These are phyloP conservation scores for Machaerirhynchus nigripectus DNA, from an alignment of 2,113 vertebrate species.

Conservation along the genomic window DNA sequence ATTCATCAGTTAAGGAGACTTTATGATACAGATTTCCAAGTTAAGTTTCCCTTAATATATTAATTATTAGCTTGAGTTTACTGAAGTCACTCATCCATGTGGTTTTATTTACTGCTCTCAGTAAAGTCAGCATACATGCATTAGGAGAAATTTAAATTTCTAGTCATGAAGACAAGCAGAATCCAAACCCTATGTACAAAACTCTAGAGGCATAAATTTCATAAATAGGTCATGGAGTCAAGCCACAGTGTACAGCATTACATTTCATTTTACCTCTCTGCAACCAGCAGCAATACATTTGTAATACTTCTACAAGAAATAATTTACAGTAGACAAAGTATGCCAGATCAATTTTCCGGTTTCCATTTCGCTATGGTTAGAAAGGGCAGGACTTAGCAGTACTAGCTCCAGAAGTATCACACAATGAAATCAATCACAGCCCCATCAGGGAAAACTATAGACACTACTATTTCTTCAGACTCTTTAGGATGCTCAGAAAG, in stretches of 20 bases:
- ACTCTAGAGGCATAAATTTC: slow-evolving; percentile 4
- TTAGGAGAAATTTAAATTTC: slow-evolving; percentile 5
- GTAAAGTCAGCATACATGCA: not conserved
- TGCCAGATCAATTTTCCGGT: not conserved
- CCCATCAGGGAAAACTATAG: not conserved
- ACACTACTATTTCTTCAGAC: not conserved
- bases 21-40: not conserved
- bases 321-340: not conserved
- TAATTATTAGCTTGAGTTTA: slow-evolving; percentile 22
- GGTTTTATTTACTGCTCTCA: not conserved
- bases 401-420: not conserved
- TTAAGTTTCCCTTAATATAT: not conserved
- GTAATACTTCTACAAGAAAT: not conserved
- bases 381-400: not conserved
- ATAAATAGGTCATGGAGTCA: slow-evolving; percentile 12
- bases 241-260: not conserved
- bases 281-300: not conserved
- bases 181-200: not conserved
- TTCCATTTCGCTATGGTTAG: not conserved
- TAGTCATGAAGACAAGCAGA: not conserved
- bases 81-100: not conserved
- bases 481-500: not conserved
- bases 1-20: slow-evolving; percentile 14
- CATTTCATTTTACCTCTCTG: not conserved
- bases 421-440: not conserved